Evolutionary conservation across 2,797 vertebrate genomes (phyloP).

Genomic region (Halcyon chelicuti): DNA sequence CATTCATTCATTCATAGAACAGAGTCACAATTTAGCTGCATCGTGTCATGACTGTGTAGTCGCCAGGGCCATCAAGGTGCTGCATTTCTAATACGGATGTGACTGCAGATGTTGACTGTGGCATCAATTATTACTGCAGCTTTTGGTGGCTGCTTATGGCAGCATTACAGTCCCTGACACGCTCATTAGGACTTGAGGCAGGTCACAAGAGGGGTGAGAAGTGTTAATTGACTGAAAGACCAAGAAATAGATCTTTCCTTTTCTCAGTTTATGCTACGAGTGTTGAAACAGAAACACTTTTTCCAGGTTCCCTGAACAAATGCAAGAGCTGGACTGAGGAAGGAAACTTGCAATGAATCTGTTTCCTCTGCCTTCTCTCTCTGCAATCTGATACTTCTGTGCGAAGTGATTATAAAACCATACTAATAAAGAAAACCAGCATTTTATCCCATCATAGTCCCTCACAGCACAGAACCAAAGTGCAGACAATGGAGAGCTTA

Average conservation of each 20-base stretch:
- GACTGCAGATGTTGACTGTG: not conserved
- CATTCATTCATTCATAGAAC: not conserved
- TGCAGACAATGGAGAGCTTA: not conserved
- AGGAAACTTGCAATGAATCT: not conserved
- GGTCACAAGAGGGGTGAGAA: not conserved
- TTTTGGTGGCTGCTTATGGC: not conserved
- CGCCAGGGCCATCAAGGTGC: not conserved
- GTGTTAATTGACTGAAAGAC: not conserved
- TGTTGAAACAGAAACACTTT: constrained; percentile 23
- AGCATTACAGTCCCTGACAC: not conserved
- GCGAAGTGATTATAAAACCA: constrained; percentile 35
- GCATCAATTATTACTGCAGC: not conserved
- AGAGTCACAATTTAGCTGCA: not conserved
- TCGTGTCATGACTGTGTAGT: not conserved
- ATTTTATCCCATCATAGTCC: not conserved
- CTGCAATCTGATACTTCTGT: not conserved
- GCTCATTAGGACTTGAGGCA: not conserved
- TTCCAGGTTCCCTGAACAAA: not conserved
- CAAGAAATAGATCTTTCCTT: not conserved
- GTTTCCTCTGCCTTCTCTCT: not conserved
- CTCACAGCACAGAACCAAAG: constrained; percentile 1
- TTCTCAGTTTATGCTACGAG: not conserved
- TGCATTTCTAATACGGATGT: not conserved
- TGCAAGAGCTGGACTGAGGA: not conserved
- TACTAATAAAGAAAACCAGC: not conserved